phyloP scores from a whole-genome alignment of 2,113 vertebrate genomes.

The Sisor rabdophorus region DNA sequence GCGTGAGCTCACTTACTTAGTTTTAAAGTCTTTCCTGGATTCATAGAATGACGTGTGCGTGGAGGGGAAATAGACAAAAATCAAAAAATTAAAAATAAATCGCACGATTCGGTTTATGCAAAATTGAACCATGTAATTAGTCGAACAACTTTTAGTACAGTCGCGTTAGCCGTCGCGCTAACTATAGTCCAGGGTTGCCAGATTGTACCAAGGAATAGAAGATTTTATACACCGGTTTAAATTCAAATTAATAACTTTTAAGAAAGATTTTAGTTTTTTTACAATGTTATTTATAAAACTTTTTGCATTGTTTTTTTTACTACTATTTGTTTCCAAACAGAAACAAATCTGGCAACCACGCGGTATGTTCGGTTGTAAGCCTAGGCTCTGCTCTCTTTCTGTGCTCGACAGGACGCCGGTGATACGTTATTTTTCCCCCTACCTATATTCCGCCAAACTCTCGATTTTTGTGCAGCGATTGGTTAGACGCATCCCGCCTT shows the following conservation, averaged over 20 bases:
- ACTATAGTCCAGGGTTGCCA: slow-evolving; percentile 20
- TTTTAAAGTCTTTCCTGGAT: not conserved
- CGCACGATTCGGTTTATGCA: not conserved
- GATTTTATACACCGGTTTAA: too few relatives aligned
- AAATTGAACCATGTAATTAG: not conserved
- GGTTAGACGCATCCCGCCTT: not conserved
- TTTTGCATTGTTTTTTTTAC: not conserved
- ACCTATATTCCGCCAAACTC: not conserved
- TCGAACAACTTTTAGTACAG: slow-evolving; percentile 12
- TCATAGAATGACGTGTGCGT: not conserved
- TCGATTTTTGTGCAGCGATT: not conserved
- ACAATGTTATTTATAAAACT: fast-evolving
- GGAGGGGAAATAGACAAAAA: not conserved
- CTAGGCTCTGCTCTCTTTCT: not conserved
- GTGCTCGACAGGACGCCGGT: slow-evolving; percentile 15
- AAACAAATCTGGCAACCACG: not conserved
- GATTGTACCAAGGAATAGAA: not conserved
- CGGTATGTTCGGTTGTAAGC: not conserved
- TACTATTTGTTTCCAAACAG: not conserved
- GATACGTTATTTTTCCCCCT: not conserved
- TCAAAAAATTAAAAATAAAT: too few relatives aligned
- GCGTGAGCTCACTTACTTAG: not conserved
- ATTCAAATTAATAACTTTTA: not conserved
- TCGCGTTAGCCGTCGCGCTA: slow-evolving; percentile 40
- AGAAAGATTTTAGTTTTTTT: fast-evolving